phyloP scores from a whole-genome alignment of 2,797 vertebrate genomes.

The Phataginus tricuspis region DNA sequence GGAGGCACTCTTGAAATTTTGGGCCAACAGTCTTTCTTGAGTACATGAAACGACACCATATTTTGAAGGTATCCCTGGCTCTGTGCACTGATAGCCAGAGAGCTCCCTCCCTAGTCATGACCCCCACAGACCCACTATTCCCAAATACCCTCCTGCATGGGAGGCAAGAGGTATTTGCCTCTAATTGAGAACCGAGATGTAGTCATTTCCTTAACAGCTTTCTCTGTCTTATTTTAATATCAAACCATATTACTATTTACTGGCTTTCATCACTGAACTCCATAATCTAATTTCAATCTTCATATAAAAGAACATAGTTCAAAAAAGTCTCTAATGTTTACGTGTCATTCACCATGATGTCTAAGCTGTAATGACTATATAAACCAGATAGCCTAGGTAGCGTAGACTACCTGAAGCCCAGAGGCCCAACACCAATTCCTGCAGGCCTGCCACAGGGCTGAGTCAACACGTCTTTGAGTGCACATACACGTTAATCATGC shows the following conservation, averaged over 20 bases:
- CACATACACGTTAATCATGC: background rate
- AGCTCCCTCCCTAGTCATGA: background rate
- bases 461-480: background rate
- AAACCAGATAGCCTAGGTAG: background rate
- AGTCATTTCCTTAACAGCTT: background rate
- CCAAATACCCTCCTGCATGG: background rate
- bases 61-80: background rate
- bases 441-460: accelerated
- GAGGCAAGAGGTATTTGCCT: background rate
- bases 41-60: background rate
- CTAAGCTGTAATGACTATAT: background rate
- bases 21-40: background rate
- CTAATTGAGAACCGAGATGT: background rate
- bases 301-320: background rate
- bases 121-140: background rate
- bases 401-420: accelerated
- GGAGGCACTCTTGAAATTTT: background rate
- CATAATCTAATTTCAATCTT: background rate
- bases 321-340: background rate
- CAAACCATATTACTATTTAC: background rate
- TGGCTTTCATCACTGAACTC: background rate
- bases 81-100: background rate
- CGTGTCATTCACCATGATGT: background rate
- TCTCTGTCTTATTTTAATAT: background rate
- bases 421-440: background rate